Percentiles rank a stretch among this genome's conserved stretches.
Evolutionary conservation across 2,888 invertebrate genomes (phyloP).

Genomic region (Anorthoa munda): DNA sequence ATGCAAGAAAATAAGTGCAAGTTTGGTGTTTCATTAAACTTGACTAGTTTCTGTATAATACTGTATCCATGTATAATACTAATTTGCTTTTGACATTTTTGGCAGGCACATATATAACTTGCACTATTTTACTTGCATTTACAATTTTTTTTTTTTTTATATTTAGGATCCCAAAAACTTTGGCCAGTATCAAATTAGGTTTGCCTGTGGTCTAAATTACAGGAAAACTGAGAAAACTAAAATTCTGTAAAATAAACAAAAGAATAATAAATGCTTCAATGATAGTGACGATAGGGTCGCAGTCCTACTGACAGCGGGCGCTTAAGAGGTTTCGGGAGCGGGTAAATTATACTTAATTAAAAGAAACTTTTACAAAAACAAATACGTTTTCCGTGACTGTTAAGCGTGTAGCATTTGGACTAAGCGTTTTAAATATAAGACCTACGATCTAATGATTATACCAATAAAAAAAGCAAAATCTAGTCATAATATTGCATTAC

Average conservation of each 20-base stretch:
- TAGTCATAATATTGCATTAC: constrained; percentile 2
- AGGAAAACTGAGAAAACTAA: constrained; percentile 39
- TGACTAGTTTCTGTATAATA: constrained; percentile 53
- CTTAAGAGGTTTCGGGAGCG: constrained; percentile 58
- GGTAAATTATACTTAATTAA: constrained; percentile 28
- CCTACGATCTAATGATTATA: constrained; percentile 21
- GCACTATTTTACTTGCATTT: constrained; percentile 21
- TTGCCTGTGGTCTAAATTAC: constrained; percentile 46
- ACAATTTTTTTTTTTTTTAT: too few relatives aligned
- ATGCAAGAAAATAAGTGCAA: constrained; percentile 9
- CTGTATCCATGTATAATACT: constrained; percentile 36
- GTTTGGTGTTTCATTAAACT: constrained; percentile 11
- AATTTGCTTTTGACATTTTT: constrained; percentile 17
- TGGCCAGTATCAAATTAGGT: background rate
- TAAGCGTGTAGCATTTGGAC: background rate
- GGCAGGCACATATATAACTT: constrained; percentile 7
- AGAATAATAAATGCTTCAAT: constrained; percentile 77
- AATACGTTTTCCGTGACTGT: background rate
- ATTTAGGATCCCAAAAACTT: too few relatives aligned
- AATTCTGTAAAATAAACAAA: constrained; percentile 65
- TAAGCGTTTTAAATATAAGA: constrained; percentile 15
- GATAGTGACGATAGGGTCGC: constrained; percentile 61
- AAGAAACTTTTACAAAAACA: background rate
- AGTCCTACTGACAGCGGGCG: constrained; percentile 58
- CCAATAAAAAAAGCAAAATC: constrained; percentile 1